These are phyloP conservation scores for Aldrovandia affinis DNA, from an alignment of 2,797 vertebrate genomes.

Conservation along the genomic window DNA sequence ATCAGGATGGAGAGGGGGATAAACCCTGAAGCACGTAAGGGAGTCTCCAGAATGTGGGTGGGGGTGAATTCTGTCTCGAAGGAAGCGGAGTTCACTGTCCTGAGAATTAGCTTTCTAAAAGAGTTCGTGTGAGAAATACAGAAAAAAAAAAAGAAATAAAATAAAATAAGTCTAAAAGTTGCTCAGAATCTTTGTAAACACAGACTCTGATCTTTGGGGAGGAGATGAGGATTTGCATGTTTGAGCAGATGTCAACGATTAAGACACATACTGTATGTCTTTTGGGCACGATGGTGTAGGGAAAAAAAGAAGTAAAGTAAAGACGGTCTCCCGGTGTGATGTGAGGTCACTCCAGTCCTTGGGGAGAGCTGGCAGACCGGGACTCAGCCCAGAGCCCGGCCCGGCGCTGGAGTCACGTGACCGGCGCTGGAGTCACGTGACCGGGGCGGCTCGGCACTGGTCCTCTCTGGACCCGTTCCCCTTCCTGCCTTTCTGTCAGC, in stretches of 20 bases:
- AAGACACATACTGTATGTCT: not conserved
- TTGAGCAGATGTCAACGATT: not conserved
- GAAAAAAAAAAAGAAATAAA: no score
- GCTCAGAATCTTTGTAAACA: not conserved
- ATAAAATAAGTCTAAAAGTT: not conserved
- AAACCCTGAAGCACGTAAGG: no score
- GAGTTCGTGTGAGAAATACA: not conserved
- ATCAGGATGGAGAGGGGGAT: no score
- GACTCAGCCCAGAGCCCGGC: not conserved
- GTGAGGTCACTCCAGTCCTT: not conserved
- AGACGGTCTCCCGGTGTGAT: not conserved
- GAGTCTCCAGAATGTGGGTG: no score
- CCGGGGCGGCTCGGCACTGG: not conserved
- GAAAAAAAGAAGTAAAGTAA: not conserved
- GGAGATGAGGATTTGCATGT: not conserved
- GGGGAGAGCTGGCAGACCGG: not conserved
- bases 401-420: not conserved
- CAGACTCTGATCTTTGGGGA: not conserved
- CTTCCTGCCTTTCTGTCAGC: constrained; percentile 35
- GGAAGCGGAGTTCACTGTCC: no score
- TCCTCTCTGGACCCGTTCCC: not conserved
- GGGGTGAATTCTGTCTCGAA: no score
- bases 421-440: not conserved
- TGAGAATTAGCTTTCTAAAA: no score
- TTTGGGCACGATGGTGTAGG: not conserved